phyloP scores from a whole-genome alignment of 2,888 invertebrate genomes.

The Julus scanicus region DNA sequence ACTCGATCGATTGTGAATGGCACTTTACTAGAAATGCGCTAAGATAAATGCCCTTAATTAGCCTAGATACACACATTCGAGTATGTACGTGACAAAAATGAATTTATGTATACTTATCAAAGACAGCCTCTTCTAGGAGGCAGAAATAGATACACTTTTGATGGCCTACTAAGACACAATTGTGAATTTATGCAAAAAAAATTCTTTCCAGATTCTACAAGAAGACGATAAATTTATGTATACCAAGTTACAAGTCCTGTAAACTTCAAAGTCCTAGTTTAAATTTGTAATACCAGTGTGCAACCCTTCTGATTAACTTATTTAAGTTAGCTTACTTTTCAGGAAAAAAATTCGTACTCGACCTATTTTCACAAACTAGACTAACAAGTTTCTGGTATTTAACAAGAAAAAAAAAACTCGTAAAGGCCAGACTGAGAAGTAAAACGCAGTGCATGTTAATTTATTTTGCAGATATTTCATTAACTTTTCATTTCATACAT shows the following conservation, averaged over 20 bases:
- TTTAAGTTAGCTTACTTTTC: neutral
- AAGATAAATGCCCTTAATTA: neutral
- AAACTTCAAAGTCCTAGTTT: neutral
- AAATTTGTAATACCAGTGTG: neutral
- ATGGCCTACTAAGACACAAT: slow-evolving; percentile 6
- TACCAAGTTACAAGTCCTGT: neutral
- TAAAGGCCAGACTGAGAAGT: slow-evolving; percentile 20
- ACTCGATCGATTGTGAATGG: slow-evolving; percentile 1
- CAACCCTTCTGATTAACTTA: neutral
- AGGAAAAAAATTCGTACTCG: slow-evolving; percentile 9
- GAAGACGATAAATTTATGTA: neutral
- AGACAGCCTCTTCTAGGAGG: neutral
- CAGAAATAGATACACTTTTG: slow-evolving; percentile 5
- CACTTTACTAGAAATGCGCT: neutral
- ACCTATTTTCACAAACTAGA: slow-evolving; percentile 28
- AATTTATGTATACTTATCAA: neutral
- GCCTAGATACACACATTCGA: neutral
- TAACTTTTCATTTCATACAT: neutral
- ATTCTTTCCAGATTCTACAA: neutral
- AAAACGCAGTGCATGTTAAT: neutral
- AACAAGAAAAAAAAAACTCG: neutral
- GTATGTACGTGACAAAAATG: slow-evolving; percentile 18
- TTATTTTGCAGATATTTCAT: neutral
- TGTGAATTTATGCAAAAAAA: neutral
- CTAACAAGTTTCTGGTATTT: slow-evolving; percentile 22